Evolutionary conservation across 1,140 invertebrate genomes (phyloP).

Genomic region (Tetramorium parvispinum): DNA sequence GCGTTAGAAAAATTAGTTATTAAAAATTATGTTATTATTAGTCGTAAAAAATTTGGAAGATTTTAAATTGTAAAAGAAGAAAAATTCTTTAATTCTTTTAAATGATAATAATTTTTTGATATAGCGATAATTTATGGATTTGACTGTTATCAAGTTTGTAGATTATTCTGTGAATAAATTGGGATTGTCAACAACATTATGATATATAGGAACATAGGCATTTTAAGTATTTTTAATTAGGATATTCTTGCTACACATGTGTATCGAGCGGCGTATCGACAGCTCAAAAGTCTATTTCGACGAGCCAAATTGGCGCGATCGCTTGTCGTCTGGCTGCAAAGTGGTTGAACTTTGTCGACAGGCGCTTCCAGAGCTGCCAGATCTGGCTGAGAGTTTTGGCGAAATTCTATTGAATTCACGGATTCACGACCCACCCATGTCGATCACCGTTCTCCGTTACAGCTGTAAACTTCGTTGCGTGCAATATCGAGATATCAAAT

Average conservation of each 20-base stretch:
- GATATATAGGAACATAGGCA: background rate
- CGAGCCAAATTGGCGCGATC: background rate
- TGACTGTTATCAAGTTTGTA: background rate
- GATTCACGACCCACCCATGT: slow-evolving; percentile 20
- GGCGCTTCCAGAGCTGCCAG: slow-evolving; percentile 22
- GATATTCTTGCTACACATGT: slow-evolving; percentile 45
- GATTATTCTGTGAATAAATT: background rate
- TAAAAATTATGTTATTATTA: too few relatives aligned
- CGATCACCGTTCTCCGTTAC: slow-evolving; percentile 46
- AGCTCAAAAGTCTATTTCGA: slow-evolving; percentile 61
- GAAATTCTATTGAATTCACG: slow-evolving; percentile 67
- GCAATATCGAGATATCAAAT: background rate
- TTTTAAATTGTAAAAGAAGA: background rate
- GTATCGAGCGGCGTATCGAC: background rate
- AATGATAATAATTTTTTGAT: background rate
- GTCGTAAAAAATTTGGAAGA: background rate
- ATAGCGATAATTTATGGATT: background rate
- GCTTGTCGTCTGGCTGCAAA: slow-evolving; percentile 58
- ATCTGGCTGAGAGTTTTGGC: slow-evolving; percentile 48
- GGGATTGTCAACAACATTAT: background rate
- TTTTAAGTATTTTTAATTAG: slow-evolving; percentile 46
- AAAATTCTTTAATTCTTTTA: background rate
- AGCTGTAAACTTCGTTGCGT: slow-evolving; percentile 19
- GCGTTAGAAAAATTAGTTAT: background rate
- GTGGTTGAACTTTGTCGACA: slow-evolving; percentile 66